Percentiles rank a stretch among this genome's conserved stretches.
phyloP scores from a whole-genome alignment of 2,113 vertebrate species.

The Hippocampus mohnikei region DNA sequence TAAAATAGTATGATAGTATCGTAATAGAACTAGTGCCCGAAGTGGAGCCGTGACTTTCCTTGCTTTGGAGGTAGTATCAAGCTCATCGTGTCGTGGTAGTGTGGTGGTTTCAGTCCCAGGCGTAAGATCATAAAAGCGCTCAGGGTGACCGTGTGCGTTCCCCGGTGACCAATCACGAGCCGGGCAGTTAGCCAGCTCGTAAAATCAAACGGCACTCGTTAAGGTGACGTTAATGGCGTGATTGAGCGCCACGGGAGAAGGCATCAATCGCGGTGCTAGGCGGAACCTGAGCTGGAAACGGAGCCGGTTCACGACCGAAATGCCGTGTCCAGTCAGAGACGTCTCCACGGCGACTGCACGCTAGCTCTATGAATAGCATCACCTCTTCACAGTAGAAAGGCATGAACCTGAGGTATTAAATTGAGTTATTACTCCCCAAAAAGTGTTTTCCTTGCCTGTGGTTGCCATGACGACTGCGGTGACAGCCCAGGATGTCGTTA shows the following conservation, averaged over 20 bases:
- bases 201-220: slow-evolving; percentile 58
- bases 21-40: no score
- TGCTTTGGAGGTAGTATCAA: no score
- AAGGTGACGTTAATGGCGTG: slow-evolving; percentile 64
- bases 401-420: slow-evolving; percentile 32
- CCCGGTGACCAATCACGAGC: slow-evolving; percentile 45
- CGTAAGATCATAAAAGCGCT: not conserved
- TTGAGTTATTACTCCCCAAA: slow-evolving; percentile 8
- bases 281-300: slow-evolving; percentile 35
- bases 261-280: slow-evolving; percentile 46
- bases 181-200: slow-evolving; percentile 44
- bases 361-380: not conserved
- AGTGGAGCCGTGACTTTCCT: no score
- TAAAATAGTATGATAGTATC: no score
- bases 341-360: slow-evolving; percentile 1
- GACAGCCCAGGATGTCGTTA: slow-evolving; percentile 42
- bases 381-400: slow-evolving; percentile 17
- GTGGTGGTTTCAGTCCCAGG: not conserved
- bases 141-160: slow-evolving; percentile 26
- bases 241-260: slow-evolving; percentile 45
- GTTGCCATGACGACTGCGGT: slow-evolving; percentile 57
- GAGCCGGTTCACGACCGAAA: slow-evolving; percentile 42
- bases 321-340: slow-evolving; percentile 1
- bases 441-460: slow-evolving; percentile 12
- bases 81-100: no score